Conservation (phyloP, 2,113 vertebrate genomes). For the rabbit (Oryctolagus cuniculus) region mOryCun1.1 NC_091452.1:12688501-12689000, state of each 20-base stretch:
- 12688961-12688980: conserved; percentile 69
- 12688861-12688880: conserved; percentile 85
- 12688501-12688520: neutral
- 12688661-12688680: conserved; percentile 84
- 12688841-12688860: conserved; percentile 86
- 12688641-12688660: conserved; percentile 83
- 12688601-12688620: conserved; percentile 62
- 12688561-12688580: neutral
- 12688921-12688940: conserved; percentile 72
- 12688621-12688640: conserved; percentile 77
- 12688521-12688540: conserved; percentile 30
- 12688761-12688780: conserved; percentile 86
- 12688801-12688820: conserved; percentile 73
- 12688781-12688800: conserved; percentile 78
- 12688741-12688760: conserved; percentile 85
- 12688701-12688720: conserved; percentile 83
- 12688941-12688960: conserved; percentile 73
- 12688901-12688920: conserved; percentile 65
- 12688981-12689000: conserved; percentile 69
- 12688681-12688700: conserved; percentile 83
- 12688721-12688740: conserved; percentile 86
- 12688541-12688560: conserved; percentile 37
- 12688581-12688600: conserved; percentile 31
- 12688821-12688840: conserved; percentile 83
- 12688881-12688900: conserved; percentile 77